Conservation (phyloP, 2,113 vertebrate genomes). For the Climacteris rufus region DNA sequence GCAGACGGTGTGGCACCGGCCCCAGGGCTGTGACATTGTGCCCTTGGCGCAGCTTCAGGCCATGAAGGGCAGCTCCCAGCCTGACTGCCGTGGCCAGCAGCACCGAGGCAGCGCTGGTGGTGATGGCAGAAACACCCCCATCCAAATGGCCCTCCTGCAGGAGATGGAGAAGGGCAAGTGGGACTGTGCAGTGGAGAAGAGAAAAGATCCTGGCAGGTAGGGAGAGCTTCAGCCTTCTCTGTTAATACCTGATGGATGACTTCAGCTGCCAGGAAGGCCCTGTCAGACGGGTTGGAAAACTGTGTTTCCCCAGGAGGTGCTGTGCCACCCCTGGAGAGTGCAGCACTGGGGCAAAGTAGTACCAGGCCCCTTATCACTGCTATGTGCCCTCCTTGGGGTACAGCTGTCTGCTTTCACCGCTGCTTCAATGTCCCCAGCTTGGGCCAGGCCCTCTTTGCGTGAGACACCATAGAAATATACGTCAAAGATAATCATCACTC, state of each 20-base stretch:
- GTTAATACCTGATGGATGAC: fast-evolving
- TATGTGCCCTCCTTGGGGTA: fast-evolving
- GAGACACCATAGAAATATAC: not conserved
- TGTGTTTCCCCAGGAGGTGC: not conserved
- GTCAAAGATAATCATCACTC: fast-evolving
- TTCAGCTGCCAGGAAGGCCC: not conserved
- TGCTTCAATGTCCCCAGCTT: not conserved
- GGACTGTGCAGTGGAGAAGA: conserved; percentile 33
- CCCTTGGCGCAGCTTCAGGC: conserved; percentile 88
- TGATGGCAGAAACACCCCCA: conserved; percentile 49
- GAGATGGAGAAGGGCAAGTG: conserved; percentile 66
- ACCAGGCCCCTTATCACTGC: fast-evolving
- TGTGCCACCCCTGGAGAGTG: not conserved
- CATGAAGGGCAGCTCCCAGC: conserved; percentile 78
- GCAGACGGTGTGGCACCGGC: conserved; percentile 88
- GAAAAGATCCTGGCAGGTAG: conserved; percentile 80
- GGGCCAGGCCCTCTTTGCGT: not conserved
- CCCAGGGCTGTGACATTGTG: conserved; percentile 85
- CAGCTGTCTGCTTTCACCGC: not conserved
- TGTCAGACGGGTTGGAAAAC: not conserved
- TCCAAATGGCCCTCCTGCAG: conserved; percentile 37
- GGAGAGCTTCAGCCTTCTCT: not conserved
- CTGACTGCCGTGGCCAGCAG: conserved; percentile 38
- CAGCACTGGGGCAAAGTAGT: fast-evolving
- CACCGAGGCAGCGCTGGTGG: conserved; percentile 31